A percentile compares a stretch with the other conserved stretches of the same genome.
phyloP scores from a whole-genome alignment of 2,113 vertebrate species.

The Telmatochromis sp. region DNA sequence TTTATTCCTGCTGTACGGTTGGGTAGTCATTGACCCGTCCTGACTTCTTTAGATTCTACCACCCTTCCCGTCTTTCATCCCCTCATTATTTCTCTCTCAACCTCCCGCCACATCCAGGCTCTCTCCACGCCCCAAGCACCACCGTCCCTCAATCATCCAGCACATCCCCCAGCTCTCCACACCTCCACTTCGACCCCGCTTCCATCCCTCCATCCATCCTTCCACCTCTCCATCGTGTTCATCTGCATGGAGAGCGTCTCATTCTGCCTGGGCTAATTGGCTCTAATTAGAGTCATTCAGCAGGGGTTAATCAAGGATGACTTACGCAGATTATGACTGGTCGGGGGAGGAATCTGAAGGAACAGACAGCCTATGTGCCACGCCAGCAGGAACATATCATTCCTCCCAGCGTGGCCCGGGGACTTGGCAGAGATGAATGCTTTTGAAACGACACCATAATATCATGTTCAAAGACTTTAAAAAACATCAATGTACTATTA shows the following conservation, averaged over 20 bases:
- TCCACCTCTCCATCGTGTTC: slow-evolving; percentile 23
- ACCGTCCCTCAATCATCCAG: slow-evolving; percentile 29
- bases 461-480: background rate
- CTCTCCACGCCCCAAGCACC: slow-evolving; percentile 21
- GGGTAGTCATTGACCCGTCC: background rate
- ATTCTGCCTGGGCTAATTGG: slow-evolving; percentile 62
- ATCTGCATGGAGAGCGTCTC: slow-evolving; percentile 52
- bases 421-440: slow-evolving; percentile 11
- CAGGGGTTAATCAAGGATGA: slow-evolving; percentile 68
- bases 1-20: background rate
- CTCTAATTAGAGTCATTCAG: slow-evolving; percentile 71
- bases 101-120: background rate
- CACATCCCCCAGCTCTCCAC: slow-evolving; percentile 26
- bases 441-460: background rate
- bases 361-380: slow-evolving; percentile 16
- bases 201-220: slow-evolving; percentile 17
- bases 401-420: background rate
- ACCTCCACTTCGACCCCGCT: slow-evolving; percentile 31
- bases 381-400: slow-evolving; percentile 1
- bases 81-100: slow-evolving; percentile 45
- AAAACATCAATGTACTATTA: background rate
- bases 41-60: slow-evolving; percentile 13
- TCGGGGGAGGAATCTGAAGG: slow-evolving; percentile 20
- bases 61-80: slow-evolving; percentile 19
- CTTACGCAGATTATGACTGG: slow-evolving; percentile 57